A percentile compares a stretch with the other conserved stretches of the same genome.
phyloP scores from a whole-genome alignment of 2,888 invertebrate species.

The Lysandra coridon region DNA sequence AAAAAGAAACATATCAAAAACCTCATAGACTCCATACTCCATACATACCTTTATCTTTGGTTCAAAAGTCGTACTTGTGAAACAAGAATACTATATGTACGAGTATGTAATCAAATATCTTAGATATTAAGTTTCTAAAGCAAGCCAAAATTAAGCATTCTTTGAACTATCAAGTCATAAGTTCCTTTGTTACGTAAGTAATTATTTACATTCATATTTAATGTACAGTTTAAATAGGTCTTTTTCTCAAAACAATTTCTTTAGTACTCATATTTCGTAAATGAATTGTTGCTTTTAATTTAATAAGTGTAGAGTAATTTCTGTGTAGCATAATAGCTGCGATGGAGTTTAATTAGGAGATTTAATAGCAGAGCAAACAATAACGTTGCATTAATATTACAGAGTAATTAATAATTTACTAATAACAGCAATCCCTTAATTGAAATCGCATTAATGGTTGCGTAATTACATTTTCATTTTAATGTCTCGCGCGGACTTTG shows the following conservation, averaged over 20 bases:
- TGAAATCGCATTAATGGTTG: constrained; percentile 16
- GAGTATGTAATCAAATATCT: too few relatives aligned
- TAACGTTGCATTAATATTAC: background rate
- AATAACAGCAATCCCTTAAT: background rate
- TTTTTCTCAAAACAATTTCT: background rate
- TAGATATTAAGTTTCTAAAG: too few relatives aligned
- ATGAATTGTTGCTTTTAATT: background rate
- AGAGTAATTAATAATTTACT: background rate
- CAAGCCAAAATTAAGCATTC: too few relatives aligned
- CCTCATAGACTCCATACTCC: background rate
- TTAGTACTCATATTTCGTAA: too few relatives aligned
- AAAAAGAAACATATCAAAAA: background rate
- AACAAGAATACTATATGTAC: background rate
- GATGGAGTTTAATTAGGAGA: background rate
- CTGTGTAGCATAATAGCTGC: background rate
- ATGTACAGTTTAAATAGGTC: background rate
- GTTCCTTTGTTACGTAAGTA: background rate
- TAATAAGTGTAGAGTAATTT: background rate
- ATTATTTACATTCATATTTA: background rate
- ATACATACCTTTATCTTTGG: background rate
- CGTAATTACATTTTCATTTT: constrained; percentile 12
- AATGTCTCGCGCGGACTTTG: background rate
- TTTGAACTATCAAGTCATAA: too few relatives aligned
- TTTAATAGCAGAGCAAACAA: constrained; percentile 8
- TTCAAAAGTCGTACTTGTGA: background rate